Percentiles rank a stretch among this genome's conserved stretches.
Conservation (phyloP, 2,888 invertebrate genomes). For the Augochlorella aurata region DNA sequence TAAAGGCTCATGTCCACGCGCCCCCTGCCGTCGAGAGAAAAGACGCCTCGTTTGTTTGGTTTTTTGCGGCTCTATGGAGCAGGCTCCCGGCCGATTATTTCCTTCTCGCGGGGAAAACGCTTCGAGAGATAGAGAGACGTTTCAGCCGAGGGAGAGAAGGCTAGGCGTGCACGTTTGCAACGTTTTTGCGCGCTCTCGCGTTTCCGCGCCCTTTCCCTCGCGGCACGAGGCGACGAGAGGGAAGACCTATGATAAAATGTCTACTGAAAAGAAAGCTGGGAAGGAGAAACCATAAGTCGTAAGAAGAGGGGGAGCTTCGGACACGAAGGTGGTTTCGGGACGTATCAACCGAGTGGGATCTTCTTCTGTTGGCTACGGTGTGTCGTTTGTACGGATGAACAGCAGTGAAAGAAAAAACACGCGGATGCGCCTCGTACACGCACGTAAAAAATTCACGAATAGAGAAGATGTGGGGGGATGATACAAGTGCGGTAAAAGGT, state of each 20-base stretch:
- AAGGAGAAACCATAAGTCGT: conserved; percentile 67
- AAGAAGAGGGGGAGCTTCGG: conserved; percentile 52
- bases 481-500: conserved; percentile 47
- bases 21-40: conserved; percentile 64
- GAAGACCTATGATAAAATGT: conserved; percentile 78
- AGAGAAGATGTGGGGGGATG: conserved; percentile 51
- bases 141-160: no score
- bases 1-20: conserved; percentile 80
- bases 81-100: no score
- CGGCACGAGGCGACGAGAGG: conserved; percentile 76
- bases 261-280: conserved; percentile 75
- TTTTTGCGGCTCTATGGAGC: neutral
- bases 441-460: conserved; percentile 60
- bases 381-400: conserved; percentile 45
- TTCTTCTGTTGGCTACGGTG: conserved; percentile 43
- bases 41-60: conserved; percentile 14
- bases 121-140: neutral
- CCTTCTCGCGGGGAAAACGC: neutral
- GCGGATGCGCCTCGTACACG: conserved; percentile 35
- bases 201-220: conserved; percentile 56
- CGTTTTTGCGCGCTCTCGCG: neutral
- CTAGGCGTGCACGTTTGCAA: no score
- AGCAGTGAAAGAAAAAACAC: conserved; percentile 29
- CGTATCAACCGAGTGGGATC: conserved; percentile 42
- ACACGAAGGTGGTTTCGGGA: conserved; percentile 21